Conservation (phyloP, 1,140 invertebrate genomes). For the Macrobrachium rosenbergii region DNA sequence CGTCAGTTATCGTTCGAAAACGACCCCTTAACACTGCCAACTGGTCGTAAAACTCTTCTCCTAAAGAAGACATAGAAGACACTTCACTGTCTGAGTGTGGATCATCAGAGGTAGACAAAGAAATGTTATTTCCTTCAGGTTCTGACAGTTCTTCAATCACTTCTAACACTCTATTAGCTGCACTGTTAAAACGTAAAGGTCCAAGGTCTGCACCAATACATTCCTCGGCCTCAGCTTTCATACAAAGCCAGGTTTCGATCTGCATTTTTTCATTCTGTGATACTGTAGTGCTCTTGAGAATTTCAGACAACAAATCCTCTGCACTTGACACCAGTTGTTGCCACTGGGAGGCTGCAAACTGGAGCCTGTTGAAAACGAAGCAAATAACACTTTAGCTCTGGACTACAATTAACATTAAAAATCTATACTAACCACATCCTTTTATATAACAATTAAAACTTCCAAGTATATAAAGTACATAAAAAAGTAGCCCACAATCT, state of each 20-base stretch:
- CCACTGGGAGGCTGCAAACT: conserved; percentile 86
- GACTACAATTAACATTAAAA: background rate
- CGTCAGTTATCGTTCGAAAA: conserved; percentile 65
- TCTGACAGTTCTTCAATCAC: conserved; percentile 67
- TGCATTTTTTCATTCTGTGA: conserved; percentile 80
- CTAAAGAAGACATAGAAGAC: conserved; percentile 61
- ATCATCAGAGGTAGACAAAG: background rate
- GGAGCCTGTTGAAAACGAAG: conserved; percentile 70
- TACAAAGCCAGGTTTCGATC: conserved; percentile 86
- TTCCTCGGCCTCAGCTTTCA: conserved; percentile 88
- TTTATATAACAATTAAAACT: background rate
- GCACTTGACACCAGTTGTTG: conserved; percentile 86
- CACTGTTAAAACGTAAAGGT: conserved; percentile 64
- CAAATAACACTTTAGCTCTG: background rate
- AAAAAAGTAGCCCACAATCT: too few species aligned
- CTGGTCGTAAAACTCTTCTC: conserved; percentile 66
- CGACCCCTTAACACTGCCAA: conserved; percentile 66
- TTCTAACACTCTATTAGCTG: conserved; percentile 58
- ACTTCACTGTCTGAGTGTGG: conserved; percentile 38
- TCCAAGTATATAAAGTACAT: background rate
- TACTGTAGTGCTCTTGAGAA: conserved; percentile 75
- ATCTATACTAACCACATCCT: background rate
- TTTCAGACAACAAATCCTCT: conserved; percentile 83
- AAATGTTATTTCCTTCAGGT: conserved; percentile 46
- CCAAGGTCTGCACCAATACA: conserved; percentile 77